phyloP scores from a whole-genome alignment of 1,140 invertebrate species.

The Leptinotarsa texana region DNA sequence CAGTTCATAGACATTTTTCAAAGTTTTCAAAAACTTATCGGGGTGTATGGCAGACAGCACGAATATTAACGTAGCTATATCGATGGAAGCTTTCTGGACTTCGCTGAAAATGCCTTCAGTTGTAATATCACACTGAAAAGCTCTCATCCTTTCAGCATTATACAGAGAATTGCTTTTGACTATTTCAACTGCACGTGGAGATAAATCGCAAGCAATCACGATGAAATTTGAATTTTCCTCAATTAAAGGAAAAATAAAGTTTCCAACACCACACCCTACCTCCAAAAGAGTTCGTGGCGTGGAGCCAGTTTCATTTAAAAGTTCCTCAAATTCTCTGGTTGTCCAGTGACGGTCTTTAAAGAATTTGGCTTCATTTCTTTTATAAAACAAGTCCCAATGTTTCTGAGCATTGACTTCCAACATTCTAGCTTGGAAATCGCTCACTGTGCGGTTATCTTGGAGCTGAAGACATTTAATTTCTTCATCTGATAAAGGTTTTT shows the following conservation, averaged over 20 bases:
- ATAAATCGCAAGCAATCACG: conserved; percentile 94
- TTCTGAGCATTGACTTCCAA: conserved; percentile 86
- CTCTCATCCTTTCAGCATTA: conserved; percentile 67
- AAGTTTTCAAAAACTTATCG: conserved; percentile 71
- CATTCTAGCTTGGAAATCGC: conserved; percentile 77
- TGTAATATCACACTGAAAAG: conserved; percentile 77
- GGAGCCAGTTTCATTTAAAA: conserved; percentile 58
- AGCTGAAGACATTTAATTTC: conserved; percentile 65
- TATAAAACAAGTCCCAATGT: conserved; percentile 99
- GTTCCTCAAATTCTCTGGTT: conserved; percentile 88
- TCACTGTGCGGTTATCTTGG: conserved; percentile 74
- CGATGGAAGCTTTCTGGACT: conserved; percentile 63
- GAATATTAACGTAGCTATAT: conserved; percentile 93
- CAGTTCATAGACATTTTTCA: conserved; percentile 71
- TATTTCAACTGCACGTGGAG: conserved; percentile 85
- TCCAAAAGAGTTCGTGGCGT: conserved; percentile 68
- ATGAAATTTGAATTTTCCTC: conserved; percentile 75
- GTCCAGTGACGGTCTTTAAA: conserved; percentile 99
- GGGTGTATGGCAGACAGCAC: conserved; percentile 94
- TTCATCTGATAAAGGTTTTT: conserved; percentile 58
- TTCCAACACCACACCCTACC: conserved; percentile 96
- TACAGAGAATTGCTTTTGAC: conserved; percentile 74
- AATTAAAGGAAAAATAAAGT: conserved; percentile 91
- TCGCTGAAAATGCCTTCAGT: conserved; percentile 64
- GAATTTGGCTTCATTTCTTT: conserved; percentile 87